Evolutionary conservation across 2,113 vertebrate species (phyloP).

Genomic region (Diadophis punctatus): DNA sequence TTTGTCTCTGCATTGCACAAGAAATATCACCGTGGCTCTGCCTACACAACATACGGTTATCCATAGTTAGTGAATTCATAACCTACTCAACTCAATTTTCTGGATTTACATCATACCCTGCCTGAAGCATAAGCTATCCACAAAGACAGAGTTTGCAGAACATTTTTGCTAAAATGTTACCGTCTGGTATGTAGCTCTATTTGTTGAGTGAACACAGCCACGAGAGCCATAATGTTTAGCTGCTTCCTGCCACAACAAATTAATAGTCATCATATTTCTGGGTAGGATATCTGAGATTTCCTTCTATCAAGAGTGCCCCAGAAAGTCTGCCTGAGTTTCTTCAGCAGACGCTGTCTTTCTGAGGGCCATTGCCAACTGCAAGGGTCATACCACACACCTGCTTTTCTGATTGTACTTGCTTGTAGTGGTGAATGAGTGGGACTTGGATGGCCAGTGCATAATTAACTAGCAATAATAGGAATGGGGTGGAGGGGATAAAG

Average conservation of each 20-base stretch:
- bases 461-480: not conserved
- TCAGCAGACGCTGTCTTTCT: not conserved
- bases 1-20: not conserved
- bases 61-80: not conserved
- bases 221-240: not conserved
- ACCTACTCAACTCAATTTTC: not conserved
- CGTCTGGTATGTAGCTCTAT: not conserved
- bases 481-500: not conserved
- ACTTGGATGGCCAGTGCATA: conserved; percentile 1
- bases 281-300: not conserved
- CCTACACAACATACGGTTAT: not conserved
- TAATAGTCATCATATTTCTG: not conserved
- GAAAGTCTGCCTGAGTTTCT: not conserved
- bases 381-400: conserved; percentile 34
- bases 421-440: conserved; percentile 9
- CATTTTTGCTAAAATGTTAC: not conserved
- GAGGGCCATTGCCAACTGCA: not conserved
- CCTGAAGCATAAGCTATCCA: not conserved
- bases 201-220: not conserved
- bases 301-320: not conserved
- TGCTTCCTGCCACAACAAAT: not conserved
- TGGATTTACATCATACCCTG: not conserved
- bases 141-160: not conserved
- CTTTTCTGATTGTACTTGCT: conserved; percentile 17
- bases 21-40: not conserved